These are phyloP conservation scores for Phengaris alcon DNA, from an alignment of 2,888 invertebrate species.

Conservation along the genomic window DNA sequence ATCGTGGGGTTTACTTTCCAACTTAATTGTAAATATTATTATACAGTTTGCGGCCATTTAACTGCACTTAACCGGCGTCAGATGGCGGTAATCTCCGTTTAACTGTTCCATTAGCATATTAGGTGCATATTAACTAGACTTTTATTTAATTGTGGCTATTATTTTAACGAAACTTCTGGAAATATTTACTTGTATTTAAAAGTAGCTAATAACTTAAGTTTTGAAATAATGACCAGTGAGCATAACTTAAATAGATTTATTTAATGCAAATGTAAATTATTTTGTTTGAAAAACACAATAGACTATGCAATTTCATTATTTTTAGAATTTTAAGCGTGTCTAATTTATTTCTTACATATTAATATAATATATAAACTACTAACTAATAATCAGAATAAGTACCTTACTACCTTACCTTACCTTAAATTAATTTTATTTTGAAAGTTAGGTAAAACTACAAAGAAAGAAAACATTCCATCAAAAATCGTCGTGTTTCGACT, in stretches of 20 bases:
- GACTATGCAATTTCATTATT: no score
- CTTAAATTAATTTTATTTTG: no score
- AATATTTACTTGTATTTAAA: neutral
- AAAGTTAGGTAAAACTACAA: neutral
- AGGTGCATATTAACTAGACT: slow-evolving; percentile 39
- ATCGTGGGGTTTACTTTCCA: neutral
- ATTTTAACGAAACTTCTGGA: neutral
- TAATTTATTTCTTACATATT: no score
- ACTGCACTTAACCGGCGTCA: slow-evolving; percentile 44
- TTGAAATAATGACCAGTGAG: neutral
- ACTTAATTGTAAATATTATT: slow-evolving; percentile 28
- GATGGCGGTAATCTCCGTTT: slow-evolving; percentile 46
- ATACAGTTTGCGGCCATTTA: slow-evolving; percentile 39
- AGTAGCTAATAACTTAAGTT: neutral
- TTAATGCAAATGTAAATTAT: no score
- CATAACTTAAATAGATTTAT: neutral
- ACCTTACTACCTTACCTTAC: no score
- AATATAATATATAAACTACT: no score
- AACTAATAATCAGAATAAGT: no score
- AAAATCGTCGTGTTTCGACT: neutral
- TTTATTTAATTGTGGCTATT: neutral
- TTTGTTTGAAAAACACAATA: no score
- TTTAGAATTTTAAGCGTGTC: no score
- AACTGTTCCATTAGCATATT: slow-evolving; percentile 45
- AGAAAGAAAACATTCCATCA: neutral